These are phyloP conservation scores for Trissoscelio sp. DNA, from an alignment of 2,888 invertebrate species.

Conservation along the genomic window DNA sequence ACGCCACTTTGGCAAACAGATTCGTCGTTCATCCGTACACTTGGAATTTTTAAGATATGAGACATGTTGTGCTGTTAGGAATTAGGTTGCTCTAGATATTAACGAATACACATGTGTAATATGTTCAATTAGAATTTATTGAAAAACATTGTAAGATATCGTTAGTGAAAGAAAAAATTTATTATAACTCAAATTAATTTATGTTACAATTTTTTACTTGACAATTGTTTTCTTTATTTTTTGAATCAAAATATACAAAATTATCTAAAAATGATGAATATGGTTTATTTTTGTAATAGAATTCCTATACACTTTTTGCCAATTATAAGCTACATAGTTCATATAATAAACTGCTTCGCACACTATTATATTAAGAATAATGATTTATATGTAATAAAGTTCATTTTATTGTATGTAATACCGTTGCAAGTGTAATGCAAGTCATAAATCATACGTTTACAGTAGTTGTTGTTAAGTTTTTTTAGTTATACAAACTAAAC, in stretches of 20 bases:
- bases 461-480: constrained; percentile 16
- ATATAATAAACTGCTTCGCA: constrained; percentile 28
- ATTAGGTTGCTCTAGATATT: constrained; percentile 19
- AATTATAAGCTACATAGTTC: constrained; percentile 12
- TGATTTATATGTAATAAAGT: constrained; percentile 37
- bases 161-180: no score
- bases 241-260: no score
- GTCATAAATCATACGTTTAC: constrained; percentile 14
- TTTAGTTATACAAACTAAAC: constrained; percentile 29
- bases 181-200: no score
- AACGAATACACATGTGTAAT: no score
- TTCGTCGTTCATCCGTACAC: constrained; percentile 58
- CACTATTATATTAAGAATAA: constrained; percentile 25
- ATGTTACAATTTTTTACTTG: no score
- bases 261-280: constrained; percentile 3
- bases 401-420: constrained; percentile 28
- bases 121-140: no score
- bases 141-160: not conserved
- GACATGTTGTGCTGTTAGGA: not conserved
- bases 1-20: constrained; percentile 62
- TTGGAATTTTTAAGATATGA: constrained; percentile 41
- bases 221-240: no score
- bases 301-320: constrained; percentile 10
- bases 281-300: constrained; percentile 2
- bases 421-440: constrained; percentile 28